phyloP scores from a whole-genome alignment of 2,888 invertebrate species.

The Emmelina monodactyla region DNA sequence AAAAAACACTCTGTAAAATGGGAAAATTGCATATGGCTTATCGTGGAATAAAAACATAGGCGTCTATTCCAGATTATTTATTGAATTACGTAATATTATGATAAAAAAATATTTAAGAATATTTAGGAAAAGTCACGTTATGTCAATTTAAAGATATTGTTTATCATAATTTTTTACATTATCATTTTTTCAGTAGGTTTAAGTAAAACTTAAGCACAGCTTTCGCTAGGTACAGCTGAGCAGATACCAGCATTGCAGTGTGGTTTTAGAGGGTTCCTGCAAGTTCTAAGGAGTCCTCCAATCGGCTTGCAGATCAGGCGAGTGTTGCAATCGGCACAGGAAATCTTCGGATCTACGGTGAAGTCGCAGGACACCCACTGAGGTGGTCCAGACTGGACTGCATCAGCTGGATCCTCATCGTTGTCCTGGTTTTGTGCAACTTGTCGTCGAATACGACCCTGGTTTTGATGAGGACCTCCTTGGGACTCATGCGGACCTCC shows the following conservation, averaged over 20 bases:
- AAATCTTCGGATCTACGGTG: conserved; percentile 19
- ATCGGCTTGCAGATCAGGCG: conserved; percentile 31
- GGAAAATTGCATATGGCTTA: no score
- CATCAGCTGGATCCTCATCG: not conserved
- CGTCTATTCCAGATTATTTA: no score
- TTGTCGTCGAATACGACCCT: conserved; percentile 18
- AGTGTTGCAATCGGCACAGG: conserved; percentile 33
- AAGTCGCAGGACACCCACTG: conserved; percentile 27
- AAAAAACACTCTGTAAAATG: no score
- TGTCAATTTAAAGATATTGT: no score
- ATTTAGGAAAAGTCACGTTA: no score
- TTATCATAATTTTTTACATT: no score
- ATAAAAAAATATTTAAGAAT: no score
- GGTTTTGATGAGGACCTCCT: conserved; percentile 7
- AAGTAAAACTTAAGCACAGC: conserved; percentile 19
- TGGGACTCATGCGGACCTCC: conserved; percentile 14
- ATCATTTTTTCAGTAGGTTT: no score
- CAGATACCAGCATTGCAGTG: conserved; percentile 38
- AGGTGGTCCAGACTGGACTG: conserved; percentile 7
- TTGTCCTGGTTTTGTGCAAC: not conserved
- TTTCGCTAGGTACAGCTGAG: conserved; percentile 24
- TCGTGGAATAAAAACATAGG: no score
- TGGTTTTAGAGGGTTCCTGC: conserved; percentile 24
- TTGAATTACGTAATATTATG: no score
- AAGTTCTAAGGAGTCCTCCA: conserved; percentile 28